Evolutionary conservation across 2,797 vertebrate genomes (phyloP), one percentile per base, ranked within the genome.

Genomic region (Myotis findleyi): DNA sequence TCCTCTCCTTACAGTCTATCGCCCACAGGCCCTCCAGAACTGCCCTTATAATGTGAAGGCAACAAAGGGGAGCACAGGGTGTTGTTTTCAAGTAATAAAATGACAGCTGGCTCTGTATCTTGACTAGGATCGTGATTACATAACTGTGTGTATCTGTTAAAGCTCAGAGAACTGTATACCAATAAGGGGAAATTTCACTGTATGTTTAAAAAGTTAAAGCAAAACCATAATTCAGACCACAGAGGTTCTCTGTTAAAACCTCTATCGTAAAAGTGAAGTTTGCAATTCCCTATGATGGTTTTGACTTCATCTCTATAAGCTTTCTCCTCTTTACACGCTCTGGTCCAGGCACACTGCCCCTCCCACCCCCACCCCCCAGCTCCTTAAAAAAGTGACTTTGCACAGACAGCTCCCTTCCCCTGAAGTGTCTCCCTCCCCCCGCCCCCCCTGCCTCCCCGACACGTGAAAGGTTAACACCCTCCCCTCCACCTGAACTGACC

Each of bases 161-260:
- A 55, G 27, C 2, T 91, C 17, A 57, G 2, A 71, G 33, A 68
- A 44, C 51, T 49, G 7, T 30, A 44, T 0, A 33, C 21, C 27
- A 69, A 21, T 62, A 57, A 75, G 14, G 71, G 16, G 20, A 33
- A 87, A 84, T 84, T 77, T 38, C 84, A 76, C 6, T 66, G 7
- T 55, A 51, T 9, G 2, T 13, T 23, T 2, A 38, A 59, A 64
- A 73, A 79, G 75, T 14, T 59, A 79, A 71, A 69, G 3, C 5
- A 82, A 80, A 79, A 89, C 27, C n/a, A 25, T 69, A 33, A 83
- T n/a, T 87, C 44, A 71, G 62, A 72, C 16, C 27, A 86, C 18
- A 73, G 76, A 93, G 83, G 7, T 62, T 69, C 53, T 71, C 66
- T 55, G 41, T 27, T 82, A 87, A 91, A 94, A 10, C 36, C 18